Evolutionary conservation across 2,797 vertebrate genomes (phyloP), one percentile per base, ranked within the genome.

Genomic region (Ceyx erithaca): DNA sequence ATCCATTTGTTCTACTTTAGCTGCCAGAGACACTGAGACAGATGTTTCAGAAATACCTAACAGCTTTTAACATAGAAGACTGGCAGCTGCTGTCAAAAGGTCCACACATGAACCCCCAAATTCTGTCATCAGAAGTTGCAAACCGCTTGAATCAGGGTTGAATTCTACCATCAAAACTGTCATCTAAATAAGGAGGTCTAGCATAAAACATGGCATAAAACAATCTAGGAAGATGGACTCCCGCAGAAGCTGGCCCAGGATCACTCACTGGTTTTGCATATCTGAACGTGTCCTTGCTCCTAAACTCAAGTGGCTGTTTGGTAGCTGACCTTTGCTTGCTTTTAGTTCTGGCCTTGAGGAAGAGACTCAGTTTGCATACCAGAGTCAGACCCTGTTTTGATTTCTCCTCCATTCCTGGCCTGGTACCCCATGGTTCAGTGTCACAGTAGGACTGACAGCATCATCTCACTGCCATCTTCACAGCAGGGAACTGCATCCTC

Each of bases 1-100:
- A 79, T 81, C 68, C 68, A 77, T 58, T 92, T 94, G 81, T 82
- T 88, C 64, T 89, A 37, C 52, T 84, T 86, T 80, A 84, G 85
- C 23, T 89, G 41, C 41, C n/a, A 80, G 59, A 93, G 49, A 73
- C 61, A 57, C 52, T 15, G 43, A 80, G 90, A 75, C 54, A 89
- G 72, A 90, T 71, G 41, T 71, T 58, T 76, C 31, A 62, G 80
- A 89, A 93, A 91, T 57, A 90, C n/a, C 33, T 61, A 64, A 68
- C 41, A 69, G 40, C 41, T 85, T 70, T 75, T 55, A 87, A 75
- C 71, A 58, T 40, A 19, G 54, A 72, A 76, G 64, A 89, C 59
- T 22, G 75, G 51, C 33, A 87, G 52, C 66, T 80, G 55, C 63
- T 92, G 83, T 81, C 59, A 85, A 59, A 63, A 52, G 66, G 48